Evolutionary conservation across 2,113 vertebrate species (phyloP), one percentile per base, ranked within the genome.

Genomic region (Nothobranchius kuhntae): DNA sequence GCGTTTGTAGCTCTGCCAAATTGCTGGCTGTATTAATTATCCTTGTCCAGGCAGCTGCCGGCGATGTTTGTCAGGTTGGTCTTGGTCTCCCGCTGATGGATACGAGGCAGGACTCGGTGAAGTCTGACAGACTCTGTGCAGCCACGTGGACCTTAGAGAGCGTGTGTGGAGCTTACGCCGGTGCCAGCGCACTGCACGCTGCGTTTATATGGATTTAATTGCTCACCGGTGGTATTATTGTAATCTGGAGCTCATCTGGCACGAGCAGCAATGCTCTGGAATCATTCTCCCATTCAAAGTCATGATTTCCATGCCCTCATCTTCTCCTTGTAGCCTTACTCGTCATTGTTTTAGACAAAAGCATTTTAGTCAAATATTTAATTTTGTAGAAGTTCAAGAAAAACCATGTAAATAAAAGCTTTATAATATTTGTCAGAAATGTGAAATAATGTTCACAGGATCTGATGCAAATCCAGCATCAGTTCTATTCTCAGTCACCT

Each of bases 31-130:
- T 89, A 93, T 94, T 92, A 93, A 91, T 94, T 94, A 93, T 83
- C 68, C 68, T 66, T 89, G 89, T 78, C 75, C 88, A 80, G 90
- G 92, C 94, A 94, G 94, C 93, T 92, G 91, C 86, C 78, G 91
- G 91, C 92, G 90, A 91, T 92, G 88, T 94, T 92, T 95, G 92
- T 95, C 94, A 94, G 82, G 88, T 91, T 92, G 74, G 89, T 83
- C 79, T 89, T 89, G 78, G 24, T 0, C 1, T 68, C 72, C 83
- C 68, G 66, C 72, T 74, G 87, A 87, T 85, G 87, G 80, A 90
- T 90, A 75, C 53, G 42, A 53, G 58, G 55, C 61, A 69, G 36
- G 73, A 78, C 70, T 7, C 38, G 58, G 82, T 84, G 87, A 83
- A 47, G 60, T 80, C 51, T 81, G 76, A 77, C 62, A 53, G 45